Percentiles rank a stretch among this genome's conserved stretches.
phyloP scores from a whole-genome alignment of 2,113 vertebrate genomes.

The Pseudopodoces humilis region DNA sequence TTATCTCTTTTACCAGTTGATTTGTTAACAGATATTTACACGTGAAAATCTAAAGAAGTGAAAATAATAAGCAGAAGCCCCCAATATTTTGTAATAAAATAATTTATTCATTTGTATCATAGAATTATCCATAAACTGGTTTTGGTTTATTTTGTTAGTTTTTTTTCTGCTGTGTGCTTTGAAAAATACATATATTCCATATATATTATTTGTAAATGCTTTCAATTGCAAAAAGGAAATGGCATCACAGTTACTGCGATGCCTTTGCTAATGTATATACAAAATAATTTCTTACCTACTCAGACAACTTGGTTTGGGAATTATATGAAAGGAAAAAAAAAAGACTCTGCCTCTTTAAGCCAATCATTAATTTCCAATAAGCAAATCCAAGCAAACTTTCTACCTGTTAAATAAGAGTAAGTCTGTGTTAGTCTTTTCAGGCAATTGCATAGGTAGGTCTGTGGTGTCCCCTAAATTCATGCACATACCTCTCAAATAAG shows the following conservation, averaged over 20 bases:
- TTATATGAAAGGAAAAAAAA: neutral
- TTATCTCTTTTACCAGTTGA: neutral
- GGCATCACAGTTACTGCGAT: neutral
- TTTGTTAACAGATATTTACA: neutral
- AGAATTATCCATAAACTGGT: neutral
- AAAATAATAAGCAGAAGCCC: neutral
- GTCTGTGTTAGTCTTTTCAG: neutral
- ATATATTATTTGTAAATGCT: neutral
- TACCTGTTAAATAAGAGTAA: neutral
- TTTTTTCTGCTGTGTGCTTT: neutral
- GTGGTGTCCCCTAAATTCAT: neutral
- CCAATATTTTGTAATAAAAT: neutral
- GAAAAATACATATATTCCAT: neutral
- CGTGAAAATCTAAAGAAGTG: neutral
- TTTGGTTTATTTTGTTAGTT: too few relatives aligned
- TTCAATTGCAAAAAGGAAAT: neutral
- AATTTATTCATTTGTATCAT: fast-evolving
- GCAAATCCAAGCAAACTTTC: neutral
- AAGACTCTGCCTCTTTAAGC: neutral
- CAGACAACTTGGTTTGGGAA: neutral
- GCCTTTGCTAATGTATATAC: neutral
- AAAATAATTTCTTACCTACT: neutral
- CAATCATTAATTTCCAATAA: neutral
- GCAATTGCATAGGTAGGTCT: neutral
- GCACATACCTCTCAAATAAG: neutral